Evolutionary conservation across 2,797 vertebrate species (phyloP), one percentile per base, ranked within the genome.

Genomic region (Peromyscus aztecus): DNA sequence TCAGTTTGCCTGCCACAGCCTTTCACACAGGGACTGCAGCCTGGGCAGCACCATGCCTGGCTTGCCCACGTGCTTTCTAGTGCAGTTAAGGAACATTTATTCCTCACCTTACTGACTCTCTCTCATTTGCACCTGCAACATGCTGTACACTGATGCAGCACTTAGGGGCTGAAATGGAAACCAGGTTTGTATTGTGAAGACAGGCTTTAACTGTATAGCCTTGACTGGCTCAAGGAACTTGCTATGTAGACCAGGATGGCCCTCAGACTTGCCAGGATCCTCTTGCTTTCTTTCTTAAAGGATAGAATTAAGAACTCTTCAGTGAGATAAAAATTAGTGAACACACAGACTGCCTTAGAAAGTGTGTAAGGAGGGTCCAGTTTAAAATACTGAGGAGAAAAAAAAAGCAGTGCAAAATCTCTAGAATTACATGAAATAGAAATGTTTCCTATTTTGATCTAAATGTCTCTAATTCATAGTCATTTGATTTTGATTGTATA

Each of bases 251-350:
- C 17, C n/a, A 89, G 69, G 27, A 9, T 46, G 37, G 3, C 29
- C 17, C 24, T 61, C 37, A 76, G 27, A 29, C 19, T 43, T 75
- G 52, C 27, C n/a, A 31, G 24, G 21, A 21, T 75, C 16, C 69
- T 57, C 1, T 37, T 75, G 49, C 52, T 34, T 73, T 43, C 24
- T 3, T 24, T 43, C 69, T 43, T 61, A 43, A 76, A 57, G 29
- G 29, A 40, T 24, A 19, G 27, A 17, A 59, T 63, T 49, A 34
- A 59, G 34, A 67, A 67, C 77, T 86, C 34, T 24, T 59, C 55
- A n/a, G 31, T 91, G 67, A 31, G 67, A 80, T 34, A 49, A 71
- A 90, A 95, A 80, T 80, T 14, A 61, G 37, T 83, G n/a, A 94
- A 63, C 83, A 24, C 0, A 19, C 0, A 13, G 9, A 6, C 6